phyloP scores from a whole-genome alignment of 2,888 invertebrate species.

The Ochropleura leucogaster region DNA sequence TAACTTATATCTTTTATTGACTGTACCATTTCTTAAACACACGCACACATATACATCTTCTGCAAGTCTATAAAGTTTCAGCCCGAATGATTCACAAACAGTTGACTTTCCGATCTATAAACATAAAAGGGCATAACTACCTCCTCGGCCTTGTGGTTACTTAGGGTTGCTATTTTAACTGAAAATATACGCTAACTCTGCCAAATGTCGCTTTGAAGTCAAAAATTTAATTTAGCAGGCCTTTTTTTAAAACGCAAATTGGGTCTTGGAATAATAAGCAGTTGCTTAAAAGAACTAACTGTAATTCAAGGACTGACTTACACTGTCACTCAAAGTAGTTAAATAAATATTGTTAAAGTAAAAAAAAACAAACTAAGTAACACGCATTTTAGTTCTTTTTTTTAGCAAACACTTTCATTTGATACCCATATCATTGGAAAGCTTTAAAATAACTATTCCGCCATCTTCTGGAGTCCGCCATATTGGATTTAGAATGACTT shows the following conservation, averaged over 20 bases:
- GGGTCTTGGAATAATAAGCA: constrained; percentile 5
- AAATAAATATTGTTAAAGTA: no score
- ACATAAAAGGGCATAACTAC: constrained; percentile 64
- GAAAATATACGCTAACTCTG: background rate
- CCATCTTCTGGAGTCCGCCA: no score
- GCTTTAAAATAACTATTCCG: no score
- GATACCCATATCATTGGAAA: no score
- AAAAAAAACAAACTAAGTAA: no score
- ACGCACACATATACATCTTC: constrained; percentile 26
- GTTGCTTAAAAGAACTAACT: background rate
- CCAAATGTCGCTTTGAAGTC: constrained; percentile 23
- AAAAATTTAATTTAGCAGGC: constrained; percentile 4
- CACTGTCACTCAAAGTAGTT: no score
- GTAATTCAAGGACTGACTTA: constrained; percentile 1
- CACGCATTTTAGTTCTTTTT: no score
- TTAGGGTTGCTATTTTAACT: constrained; percentile 31
- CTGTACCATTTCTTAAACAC: constrained; percentile 37
- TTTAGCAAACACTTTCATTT: no score
- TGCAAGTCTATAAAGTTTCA: constrained; percentile 51
- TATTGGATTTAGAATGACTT: no score
- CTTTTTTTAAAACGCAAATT: constrained; percentile 21
- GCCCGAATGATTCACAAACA: constrained; percentile 60
- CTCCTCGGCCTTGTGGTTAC: constrained; percentile 58
- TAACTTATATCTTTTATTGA: no score
- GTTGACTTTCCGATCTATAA: constrained; percentile 62